These are phyloP conservation scores for Rhinichthys klamathensis DNA, from an alignment of 2,113 vertebrate species.

Conservation along the genomic window DNA sequence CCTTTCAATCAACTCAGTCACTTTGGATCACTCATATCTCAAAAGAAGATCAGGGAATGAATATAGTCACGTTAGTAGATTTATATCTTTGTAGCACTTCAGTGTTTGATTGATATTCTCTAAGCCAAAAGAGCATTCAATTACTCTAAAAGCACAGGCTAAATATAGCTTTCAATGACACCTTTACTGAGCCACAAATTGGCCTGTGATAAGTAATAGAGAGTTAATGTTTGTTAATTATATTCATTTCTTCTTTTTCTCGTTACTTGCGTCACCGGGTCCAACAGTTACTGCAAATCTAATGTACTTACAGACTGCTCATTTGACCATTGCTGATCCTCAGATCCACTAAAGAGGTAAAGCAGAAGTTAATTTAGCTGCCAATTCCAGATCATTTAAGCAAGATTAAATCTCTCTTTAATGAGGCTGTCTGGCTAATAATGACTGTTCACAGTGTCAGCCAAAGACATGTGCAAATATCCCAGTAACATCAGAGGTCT, in stretches of 20 bases:
- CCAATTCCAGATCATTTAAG: constrained; percentile 32
- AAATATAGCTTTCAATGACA: constrained; percentile 50
- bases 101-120: constrained; percentile 58
- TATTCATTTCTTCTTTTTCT: constrained; percentile 37
- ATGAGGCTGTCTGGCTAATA: constrained; percentile 13
- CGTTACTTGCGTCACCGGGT: constrained; percentile 38
- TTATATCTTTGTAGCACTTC: background rate
- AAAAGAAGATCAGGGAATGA: background rate
- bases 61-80: background rate
- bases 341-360: constrained; percentile 21
- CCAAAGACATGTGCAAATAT: constrained; percentile 11
- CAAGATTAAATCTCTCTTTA: constrained; percentile 16
- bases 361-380: constrained; percentile 4
- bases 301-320: background rate
- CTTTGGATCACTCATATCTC: background rate
- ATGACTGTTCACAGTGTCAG: constrained; percentile 2
- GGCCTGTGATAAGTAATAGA: constrained; percentile 68
- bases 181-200: constrained; percentile 61
- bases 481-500: background rate
- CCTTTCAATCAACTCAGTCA: background rate
- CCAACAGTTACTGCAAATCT: constrained; percentile 33
- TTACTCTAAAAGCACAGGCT: constrained; percentile 60
- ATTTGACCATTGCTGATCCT: constrained; percentile 14
- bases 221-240: constrained; percentile 59
- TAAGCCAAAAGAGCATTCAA: constrained; percentile 56